A percentile compares a stretch with the other conserved stretches of the same genome.
Conservation (phyloP, 2,888 invertebrate genomes). For the Anarsia innoxiella region DNA sequence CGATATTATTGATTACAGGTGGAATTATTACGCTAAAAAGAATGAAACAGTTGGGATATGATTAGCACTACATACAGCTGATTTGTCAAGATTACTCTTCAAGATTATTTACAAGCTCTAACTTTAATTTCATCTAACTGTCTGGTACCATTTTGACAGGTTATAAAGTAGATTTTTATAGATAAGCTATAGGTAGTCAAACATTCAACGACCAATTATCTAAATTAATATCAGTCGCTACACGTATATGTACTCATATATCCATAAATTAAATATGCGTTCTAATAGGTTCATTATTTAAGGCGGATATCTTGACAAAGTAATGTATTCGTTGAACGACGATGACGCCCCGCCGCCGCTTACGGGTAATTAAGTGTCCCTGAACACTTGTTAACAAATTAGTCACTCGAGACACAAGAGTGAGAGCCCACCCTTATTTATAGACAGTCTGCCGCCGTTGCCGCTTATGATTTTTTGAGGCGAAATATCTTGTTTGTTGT, state of each 20-base stretch:
- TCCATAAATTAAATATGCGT: conserved; percentile 44
- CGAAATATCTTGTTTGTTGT: no score
- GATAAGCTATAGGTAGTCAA: no score
- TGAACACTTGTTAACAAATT: conserved; percentile 69
- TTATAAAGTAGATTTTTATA: no score
- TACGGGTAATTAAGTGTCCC: conserved; percentile 58
- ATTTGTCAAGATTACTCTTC: no score
- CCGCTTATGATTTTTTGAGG: not conserved
- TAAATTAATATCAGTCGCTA: conserved; percentile 13
- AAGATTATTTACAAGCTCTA: no score
- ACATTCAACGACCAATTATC: no score
- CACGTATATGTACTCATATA: conserved; percentile 17
- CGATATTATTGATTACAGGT: no score
- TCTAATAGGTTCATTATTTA: conserved; percentile 49
- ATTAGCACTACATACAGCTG: no score
- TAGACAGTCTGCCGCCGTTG: conserved; percentile 27
- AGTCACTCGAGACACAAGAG: conserved; percentile 42
- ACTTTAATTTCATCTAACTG: no score
- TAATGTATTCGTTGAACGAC: conserved; percentile 49
- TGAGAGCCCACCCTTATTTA: conserved; percentile 42
- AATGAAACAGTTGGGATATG: no score
- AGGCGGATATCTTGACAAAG: conserved; percentile 46
- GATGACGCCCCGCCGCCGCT: conserved; percentile 62
- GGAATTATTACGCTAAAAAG: no score
- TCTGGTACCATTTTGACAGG: no score